phyloP scores from a whole-genome alignment of 2,113 vertebrate species.

The Anoura caudifer region DNA sequence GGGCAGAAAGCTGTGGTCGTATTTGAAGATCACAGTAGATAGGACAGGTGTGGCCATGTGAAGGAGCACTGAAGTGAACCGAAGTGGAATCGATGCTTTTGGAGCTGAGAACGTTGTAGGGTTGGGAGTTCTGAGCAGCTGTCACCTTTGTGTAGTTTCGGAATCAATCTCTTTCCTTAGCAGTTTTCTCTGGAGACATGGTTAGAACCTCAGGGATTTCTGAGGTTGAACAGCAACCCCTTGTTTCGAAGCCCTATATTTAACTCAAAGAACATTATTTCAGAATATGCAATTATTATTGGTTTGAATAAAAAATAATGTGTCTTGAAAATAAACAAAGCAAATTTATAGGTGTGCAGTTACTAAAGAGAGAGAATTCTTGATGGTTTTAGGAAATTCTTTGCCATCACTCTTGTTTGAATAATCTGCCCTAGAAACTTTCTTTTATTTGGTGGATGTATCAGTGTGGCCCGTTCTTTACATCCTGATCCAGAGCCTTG shows the following conservation, averaged over 20 bases:
- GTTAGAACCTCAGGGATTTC: not conserved
- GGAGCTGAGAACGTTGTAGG: not conserved
- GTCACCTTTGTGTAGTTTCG: not conserved
- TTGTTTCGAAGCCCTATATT: constrained; percentile 1
- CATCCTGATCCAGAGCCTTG: not conserved
- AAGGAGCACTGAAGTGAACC: not conserved
- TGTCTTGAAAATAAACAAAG: not conserved
- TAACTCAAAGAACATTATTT: not conserved
- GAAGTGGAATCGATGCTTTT: not conserved
- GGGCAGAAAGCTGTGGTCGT: not conserved
- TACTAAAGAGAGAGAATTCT: not conserved
- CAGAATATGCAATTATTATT: not conserved
- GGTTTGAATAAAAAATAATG: not conserved
- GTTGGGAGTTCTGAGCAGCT: not conserved
- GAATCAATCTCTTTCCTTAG: not conserved
- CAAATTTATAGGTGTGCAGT: not conserved
- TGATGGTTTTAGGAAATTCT: not conserved
- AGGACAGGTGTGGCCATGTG: not conserved
- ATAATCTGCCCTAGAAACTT: not conserved
- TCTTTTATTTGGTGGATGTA: not conserved
- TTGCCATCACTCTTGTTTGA: not conserved
- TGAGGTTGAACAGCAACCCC: not conserved
- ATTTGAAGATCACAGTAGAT: not conserved
- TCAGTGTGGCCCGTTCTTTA: not conserved
- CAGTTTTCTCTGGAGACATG: not conserved